Conservation (phyloP, 2,888 invertebrate genomes). For the Reticulitermes lucifugus region DNA sequence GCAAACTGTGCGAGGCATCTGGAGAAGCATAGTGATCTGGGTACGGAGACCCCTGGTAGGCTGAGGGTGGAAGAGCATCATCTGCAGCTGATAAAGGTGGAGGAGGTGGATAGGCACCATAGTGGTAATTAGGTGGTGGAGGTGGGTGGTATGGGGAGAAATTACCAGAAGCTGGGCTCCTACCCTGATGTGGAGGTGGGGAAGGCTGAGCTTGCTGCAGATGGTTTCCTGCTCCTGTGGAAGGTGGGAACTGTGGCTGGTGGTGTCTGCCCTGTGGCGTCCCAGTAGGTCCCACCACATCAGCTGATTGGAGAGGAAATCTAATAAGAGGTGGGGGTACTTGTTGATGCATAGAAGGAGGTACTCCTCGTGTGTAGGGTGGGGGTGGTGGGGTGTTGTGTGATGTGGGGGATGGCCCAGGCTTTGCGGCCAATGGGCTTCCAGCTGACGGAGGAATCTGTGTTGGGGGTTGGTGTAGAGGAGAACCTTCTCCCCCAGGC, state of each 20-base stretch:
- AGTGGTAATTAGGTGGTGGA: constrained; percentile 65
- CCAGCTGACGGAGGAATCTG: constrained; percentile 63
- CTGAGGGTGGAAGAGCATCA: constrained; percentile 60
- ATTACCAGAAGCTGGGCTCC: constrained; percentile 58
- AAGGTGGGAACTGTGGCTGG: constrained; percentile 31
- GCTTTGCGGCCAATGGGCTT: constrained; percentile 58
- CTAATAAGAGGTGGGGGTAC: constrained; percentile 43
- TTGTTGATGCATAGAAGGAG: constrained; percentile 55
- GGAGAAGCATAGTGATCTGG: constrained; percentile 53
- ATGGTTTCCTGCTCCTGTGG: constrained; percentile 40
- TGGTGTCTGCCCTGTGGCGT: constrained; percentile 38
- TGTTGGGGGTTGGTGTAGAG: constrained; percentile 56
- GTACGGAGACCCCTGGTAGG: constrained; percentile 64
- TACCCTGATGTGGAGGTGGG: constrained; percentile 43
- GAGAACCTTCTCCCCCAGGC: constrained; percentile 36
- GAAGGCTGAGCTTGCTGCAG: constrained; percentile 38
- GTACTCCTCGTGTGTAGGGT: constrained; percentile 52
- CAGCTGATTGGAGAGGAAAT: constrained; percentile 44
- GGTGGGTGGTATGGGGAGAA: constrained; percentile 65
- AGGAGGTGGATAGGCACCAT: constrained; percentile 64
- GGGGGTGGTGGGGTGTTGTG: constrained; percentile 60
- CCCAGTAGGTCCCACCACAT: constrained; percentile 14
- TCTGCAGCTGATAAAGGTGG: constrained; percentile 62
- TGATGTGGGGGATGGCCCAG: constrained; percentile 58
- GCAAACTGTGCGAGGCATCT: constrained; percentile 50